Conservation (phyloP, 2,797 vertebrate species). For the Spinus olivaceus region DNA sequence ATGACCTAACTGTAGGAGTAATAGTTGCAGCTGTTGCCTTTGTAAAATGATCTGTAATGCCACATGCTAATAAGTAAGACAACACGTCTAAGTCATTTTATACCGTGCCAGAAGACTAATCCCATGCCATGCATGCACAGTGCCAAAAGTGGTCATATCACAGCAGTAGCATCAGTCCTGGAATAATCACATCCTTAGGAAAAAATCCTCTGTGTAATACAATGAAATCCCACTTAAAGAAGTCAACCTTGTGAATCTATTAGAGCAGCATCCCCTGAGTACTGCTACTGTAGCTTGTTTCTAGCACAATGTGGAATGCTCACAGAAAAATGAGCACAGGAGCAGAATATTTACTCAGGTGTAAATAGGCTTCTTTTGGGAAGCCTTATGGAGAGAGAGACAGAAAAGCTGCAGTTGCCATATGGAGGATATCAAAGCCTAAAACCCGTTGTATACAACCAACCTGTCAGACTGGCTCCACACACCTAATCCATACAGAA, state of each 20-base stretch:
- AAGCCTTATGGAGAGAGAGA: background rate
- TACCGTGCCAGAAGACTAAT: slow-evolving; percentile 65
- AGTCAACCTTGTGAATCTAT: slow-evolving; percentile 65
- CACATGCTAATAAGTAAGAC: slow-evolving; percentile 67
- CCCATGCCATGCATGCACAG: slow-evolving; percentile 47
- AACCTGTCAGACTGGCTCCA: background rate
- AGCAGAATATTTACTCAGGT: slow-evolving; percentile 39
- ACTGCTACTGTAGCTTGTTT: slow-evolving; percentile 1
- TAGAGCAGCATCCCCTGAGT: slow-evolving; percentile 46
- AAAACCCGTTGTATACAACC: background rate
- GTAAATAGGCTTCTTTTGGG: slow-evolving; percentile 3
- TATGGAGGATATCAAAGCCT: background rate
- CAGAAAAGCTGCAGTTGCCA: background rate
- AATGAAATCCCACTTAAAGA: slow-evolving; percentile 71
- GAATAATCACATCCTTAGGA: slow-evolving; percentile 73
- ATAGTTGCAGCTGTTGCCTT: slow-evolving; percentile 76
- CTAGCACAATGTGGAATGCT: background rate
- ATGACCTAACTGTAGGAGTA: slow-evolving; percentile 70
- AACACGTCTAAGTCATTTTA: slow-evolving; percentile 68
- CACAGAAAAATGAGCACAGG: background rate
- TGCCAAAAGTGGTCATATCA: slow-evolving; percentile 65
- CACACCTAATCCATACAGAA: background rate
- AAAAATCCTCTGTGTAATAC: slow-evolving; percentile 62
- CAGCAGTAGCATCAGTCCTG: slow-evolving; percentile 66
- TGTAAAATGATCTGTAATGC: slow-evolving; percentile 72